Evolutionary conservation across 2,113 vertebrate species (phyloP).

Genomic region (Mormoops blainvillei): DNA sequence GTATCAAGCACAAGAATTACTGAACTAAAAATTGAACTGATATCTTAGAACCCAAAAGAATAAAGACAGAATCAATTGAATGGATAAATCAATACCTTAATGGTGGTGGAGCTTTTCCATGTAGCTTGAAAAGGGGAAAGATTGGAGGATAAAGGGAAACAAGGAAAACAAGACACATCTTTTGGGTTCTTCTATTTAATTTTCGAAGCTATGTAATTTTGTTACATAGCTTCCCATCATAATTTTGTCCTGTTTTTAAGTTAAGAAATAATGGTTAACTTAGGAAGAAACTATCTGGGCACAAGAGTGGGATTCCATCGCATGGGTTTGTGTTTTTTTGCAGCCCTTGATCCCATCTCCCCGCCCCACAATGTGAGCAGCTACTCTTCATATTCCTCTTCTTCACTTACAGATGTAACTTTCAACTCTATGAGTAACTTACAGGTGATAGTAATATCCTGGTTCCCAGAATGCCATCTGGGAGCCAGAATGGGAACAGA

Average conservation of each 20-base stretch:
- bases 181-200: background rate
- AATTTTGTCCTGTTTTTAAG: conserved; percentile 35
- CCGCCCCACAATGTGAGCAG: conserved; percentile 1
- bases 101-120: background rate
- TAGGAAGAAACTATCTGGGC: conserved; percentile 34
- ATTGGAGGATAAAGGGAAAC: background rate
- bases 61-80: conserved; percentile 46
- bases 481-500: background rate
- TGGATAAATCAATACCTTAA: conserved; percentile 18
- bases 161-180: background rate
- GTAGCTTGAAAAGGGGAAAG: background rate
- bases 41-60: conserved; percentile 51
- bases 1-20: conserved; percentile 67
- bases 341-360: background rate
- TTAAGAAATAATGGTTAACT: conserved; percentile 58
- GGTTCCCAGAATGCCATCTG: background rate
- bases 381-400: background rate
- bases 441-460: background rate
- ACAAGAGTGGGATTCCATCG: conserved; percentile 9
- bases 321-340: background rate
- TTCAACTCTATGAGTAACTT: background rate
- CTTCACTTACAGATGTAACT: background rate
- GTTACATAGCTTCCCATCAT: background rate
- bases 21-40: conserved; percentile 62
- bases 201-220: background rate